Base-by-base conservation (phyloP, 2,888 invertebrate species). In the Cryptus viduatorius region DNA sequence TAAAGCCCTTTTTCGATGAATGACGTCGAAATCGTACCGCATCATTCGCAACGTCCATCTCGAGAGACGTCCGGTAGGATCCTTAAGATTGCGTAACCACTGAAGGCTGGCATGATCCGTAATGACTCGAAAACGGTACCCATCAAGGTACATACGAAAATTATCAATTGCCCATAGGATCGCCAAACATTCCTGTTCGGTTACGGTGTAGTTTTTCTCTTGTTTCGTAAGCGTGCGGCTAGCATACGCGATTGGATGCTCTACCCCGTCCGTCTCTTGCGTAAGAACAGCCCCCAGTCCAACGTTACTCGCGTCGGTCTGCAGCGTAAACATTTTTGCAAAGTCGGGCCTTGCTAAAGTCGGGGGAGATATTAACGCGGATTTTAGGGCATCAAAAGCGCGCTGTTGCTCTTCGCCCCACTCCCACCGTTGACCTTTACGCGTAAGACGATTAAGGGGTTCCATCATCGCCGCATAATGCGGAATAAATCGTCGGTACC, bases 121-220 rank as follows among this genome's bases (percentile, higher is more conserved):
- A 0, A 90, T 83, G 0, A 90, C 89, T 1, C 67, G 87, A 59
- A 91, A 91, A 1, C 77, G 69, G 5, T 81, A 73, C 0, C 89
- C 90, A 56, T 90, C 88, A 0, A 90, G 8, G 67, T 90, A 90
- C 0, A 80, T 67, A 0, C 89, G 44, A n/a, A 87, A 90, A 59
- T 87, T 88, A 1, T 85, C 71, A 0, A 90, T 80, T 0, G 84
- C 77, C 86, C 86, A 89, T 0, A 89, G 8, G 0, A 90, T 83
- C 0, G 89, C 88, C 0, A 89, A 61, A 61, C 88, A 90, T 37
- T 90, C 90, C 37, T 65, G 77, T 77, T 89, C 88, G 1, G 86
- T 86, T 0, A 71, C 72, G 3, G 83, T 67, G 16, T 88, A 89
- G 8, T 86, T 87, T 0, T 79, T 24, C 50, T 88, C 86, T 1